Conservation (phyloP, 2,113 vertebrate species). For the Oxyruncus cristatus region DNA sequence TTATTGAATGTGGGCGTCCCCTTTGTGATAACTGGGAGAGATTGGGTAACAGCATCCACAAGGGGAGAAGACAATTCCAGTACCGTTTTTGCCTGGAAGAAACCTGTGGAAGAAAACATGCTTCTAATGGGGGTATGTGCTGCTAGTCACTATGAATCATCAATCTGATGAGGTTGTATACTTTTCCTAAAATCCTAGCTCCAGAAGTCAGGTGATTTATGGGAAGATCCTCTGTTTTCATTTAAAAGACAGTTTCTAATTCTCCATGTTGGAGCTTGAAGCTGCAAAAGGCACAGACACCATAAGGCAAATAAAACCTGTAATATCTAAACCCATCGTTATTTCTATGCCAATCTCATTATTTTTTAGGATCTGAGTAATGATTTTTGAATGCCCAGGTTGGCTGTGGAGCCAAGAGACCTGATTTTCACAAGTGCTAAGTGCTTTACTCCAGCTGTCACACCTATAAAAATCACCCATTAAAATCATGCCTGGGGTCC, state of each 20-base stretch:
- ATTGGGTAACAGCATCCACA: not conserved
- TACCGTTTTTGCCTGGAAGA: not conserved
- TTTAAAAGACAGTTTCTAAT: not conserved
- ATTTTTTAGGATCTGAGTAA: conserved; percentile 30
- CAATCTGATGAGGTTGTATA: not conserved
- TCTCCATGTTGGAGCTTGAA: not conserved
- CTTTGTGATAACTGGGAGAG: not conserved
- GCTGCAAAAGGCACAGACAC: not conserved
- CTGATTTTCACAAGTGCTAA: conserved; percentile 1
- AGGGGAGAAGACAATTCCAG: not conserved
- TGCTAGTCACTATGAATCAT: not conserved
- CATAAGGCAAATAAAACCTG: not conserved
- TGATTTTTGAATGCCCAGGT: conserved; percentile 23
- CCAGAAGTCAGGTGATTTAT: not conserved
- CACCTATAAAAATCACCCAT: conserved; percentile 34
- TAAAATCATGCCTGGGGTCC: not conserved
- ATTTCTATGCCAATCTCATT: conserved; percentile 23
- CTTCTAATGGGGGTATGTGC: not conserved
- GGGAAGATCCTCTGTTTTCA: not conserved
- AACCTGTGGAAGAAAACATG: not conserved
- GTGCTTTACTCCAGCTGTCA: conserved; percentile 43
- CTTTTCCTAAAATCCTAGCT: not conserved
- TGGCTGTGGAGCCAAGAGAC: conserved; percentile 2
- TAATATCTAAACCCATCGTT: not conserved
- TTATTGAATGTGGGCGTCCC: not conserved